Percentiles rank a stretch among this genome's conserved stretches.
Evolutionary conservation across 2,113 vertebrate species (phyloP).

Genomic region (Hypomesus transpacificus): DNA sequence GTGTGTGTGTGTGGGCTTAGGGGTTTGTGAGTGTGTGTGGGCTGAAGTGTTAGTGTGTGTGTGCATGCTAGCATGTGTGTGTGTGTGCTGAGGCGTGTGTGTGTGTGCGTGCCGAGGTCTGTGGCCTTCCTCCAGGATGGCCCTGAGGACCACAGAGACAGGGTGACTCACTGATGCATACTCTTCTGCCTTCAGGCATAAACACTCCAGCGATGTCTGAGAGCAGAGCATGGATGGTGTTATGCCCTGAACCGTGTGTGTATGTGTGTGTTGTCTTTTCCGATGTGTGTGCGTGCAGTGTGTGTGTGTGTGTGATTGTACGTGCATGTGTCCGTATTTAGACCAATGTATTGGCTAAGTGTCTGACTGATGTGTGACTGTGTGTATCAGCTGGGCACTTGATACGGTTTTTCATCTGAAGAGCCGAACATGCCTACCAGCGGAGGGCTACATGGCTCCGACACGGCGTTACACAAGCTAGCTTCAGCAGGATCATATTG

Average conservation of each 20-base stretch:
- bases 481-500: constrained; percentile 8
- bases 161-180: constrained; percentile 39
- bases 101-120: constrained; percentile 20
- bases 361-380: too few species aligned
- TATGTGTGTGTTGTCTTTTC: too few species aligned
- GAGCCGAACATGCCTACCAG: constrained; percentile 11
- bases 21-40: too few species aligned
- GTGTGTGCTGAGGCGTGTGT: not conserved
- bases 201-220: constrained; percentile 43
- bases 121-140: constrained; percentile 26
- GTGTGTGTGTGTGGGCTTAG: too few species aligned
- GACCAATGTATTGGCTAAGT: too few species aligned
- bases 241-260: constrained; percentile 24
- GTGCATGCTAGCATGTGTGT: too few species aligned
- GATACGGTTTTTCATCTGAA: constrained; percentile 16
- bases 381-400: constrained; percentile 6
- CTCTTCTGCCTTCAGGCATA: constrained; percentile 34
- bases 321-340: too few species aligned
- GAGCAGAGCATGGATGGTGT: constrained; percentile 23
- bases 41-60: too few species aligned
- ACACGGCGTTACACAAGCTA: constrained; percentile 1
- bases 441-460: not conserved
- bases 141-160: constrained; percentile 25
- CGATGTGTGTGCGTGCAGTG: constrained; percentile 4
- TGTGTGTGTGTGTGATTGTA: not conserved